Evolutionary conservation across 2,888 invertebrate genomes (phyloP), one percentile per base, ranked within the genome.

Genomic region (Drosophila paranaensis): DNA sequence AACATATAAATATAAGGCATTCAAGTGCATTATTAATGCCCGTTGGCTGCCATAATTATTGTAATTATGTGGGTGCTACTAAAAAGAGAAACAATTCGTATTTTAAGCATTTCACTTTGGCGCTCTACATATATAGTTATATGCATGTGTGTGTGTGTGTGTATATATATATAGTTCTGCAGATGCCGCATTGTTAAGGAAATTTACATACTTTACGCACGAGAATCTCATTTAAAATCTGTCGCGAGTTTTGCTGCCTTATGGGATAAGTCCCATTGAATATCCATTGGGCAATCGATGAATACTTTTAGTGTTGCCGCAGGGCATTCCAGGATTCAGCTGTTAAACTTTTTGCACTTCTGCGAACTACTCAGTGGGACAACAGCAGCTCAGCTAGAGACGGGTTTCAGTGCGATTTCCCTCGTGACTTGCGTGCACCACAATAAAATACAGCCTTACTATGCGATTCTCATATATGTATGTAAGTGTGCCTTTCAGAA

Each of bases 211-310:
- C 9, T 46, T 9, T 11, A 16, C 20, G 8, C 13, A 37, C 13
- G 54, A 6, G 14, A 60, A 54, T 37, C 56, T n/a, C 11, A 58
- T 66, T 71, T 9, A 11, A 66, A 61, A 65, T 63, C 60, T 61
- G 53, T 73, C 46, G 55, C 60, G 42, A 61, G 57, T 16, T 50
- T 61, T 63, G 53, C 39, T 10, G 71, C 82, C 82, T 88, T 88
- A 79, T 88, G 82, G 80, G 82, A 77, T 73, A 74, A 72, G 77
- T 74, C 70, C 50, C 75, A 77, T 56, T 65, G 53, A 67, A 74
- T 66, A 64, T 79, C 60, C 75, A 74, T 58, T 79, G 79, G 77
- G 58, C 77, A 77, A 77, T 77, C 79, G 63, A 79, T 58, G 71
- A 79, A 79, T 74, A 79, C 77, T 77, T 79, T 77, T 71, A 69